Conservation (phyloP, 2,888 invertebrate genomes). For the Cinara cedri region DNA sequence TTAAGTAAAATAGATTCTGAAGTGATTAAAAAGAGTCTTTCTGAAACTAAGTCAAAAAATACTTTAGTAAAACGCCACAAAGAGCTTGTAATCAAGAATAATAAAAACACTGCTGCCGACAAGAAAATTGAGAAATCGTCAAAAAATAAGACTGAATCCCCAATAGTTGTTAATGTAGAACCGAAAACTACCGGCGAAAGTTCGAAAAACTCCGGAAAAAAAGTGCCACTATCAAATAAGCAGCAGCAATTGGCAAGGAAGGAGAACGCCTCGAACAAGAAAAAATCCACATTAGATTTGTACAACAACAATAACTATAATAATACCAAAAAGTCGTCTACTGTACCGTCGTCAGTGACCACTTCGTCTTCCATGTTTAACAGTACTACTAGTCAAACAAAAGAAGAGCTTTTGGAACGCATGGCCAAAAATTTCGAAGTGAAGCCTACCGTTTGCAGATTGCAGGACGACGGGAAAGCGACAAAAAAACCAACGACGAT, state of each 20-base stretch:
- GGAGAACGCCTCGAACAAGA: neutral
- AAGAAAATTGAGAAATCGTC: slow-evolving; percentile 39
- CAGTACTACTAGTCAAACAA: slow-evolving; percentile 33
- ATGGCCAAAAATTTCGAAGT: slow-evolving; percentile 41
- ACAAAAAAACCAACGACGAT: too few species aligned
- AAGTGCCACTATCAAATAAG: slow-evolving; percentile 32
- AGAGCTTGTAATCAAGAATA: slow-evolving; percentile 51
- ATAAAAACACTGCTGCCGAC: slow-evolving; percentile 24
- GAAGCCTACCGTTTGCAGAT: neutral
- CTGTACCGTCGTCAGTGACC: neutral
- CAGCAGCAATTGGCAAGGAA: slow-evolving; percentile 9
- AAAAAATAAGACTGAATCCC: slow-evolving; percentile 49
- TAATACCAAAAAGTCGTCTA: slow-evolving; percentile 21
- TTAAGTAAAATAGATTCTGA: slow-evolving; percentile 51
- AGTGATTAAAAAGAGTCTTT: slow-evolving; percentile 28
- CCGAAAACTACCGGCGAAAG: slow-evolving; percentile 3
- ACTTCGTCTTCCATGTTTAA: slow-evolving; percentile 25
- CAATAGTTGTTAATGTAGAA: slow-evolving; percentile 21
- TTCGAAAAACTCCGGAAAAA: slow-evolving; percentile 34
- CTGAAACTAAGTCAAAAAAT: slow-evolving; percentile 41
- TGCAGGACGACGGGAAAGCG: neutral
- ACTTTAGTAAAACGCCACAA: slow-evolving; percentile 28
- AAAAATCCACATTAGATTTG: slow-evolving; percentile 40
- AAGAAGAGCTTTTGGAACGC: slow-evolving; percentile 39
- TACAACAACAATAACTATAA: slow-evolving; percentile 49